Base-by-base conservation (phyloP, 2,888 invertebrate genomes). In the Phaonia tiefii region DNA sequence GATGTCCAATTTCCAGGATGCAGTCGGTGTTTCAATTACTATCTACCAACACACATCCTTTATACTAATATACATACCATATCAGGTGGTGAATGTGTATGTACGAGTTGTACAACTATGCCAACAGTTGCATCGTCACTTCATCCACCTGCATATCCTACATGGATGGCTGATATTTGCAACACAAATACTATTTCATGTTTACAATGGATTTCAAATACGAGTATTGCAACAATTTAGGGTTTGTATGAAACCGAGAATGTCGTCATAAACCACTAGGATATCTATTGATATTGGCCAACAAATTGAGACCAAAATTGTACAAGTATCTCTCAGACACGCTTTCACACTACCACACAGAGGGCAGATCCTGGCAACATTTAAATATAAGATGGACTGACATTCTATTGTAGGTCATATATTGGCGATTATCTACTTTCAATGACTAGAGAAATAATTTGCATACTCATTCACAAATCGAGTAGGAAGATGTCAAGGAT, bases 191-290 rank as follows among this genome's bases (percentile, higher is more conserved):
- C n/a, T n/a, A n/a, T 39, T 56, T 69, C 46, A 63, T 72, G 44
- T 69, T 63, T 69, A 69, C 54, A 69, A 69, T 44, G 31, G 63
- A 65, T 44, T 69, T 63, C 54, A 54, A 73, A 76, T 76, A n/a
- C n/a, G n/a, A n/a, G n/a, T n/a, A 46, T 56, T 65, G 71, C 25
- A 71, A 76, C 70, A 26, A 8, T 46, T 54, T 22, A 22, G 17
- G 22, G 54, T 54, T 25, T 58, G 46, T 4, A 63, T 65, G 1
- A 15, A 65, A 26, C 42, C 66, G 66, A 60, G 42, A 66, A 63
- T 44, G 60, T 54, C 60, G 75, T 54, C 79, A 79, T 75, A 72
- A 75, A 72, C 75, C 66, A 63, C 65, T 67, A 72, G 67, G 66
- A 74, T 70, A 67, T 75, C 26, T 22, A 54, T 54, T 22, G 54